phyloP scores from a whole-genome alignment of 2,888 invertebrate species.

The Onchidella celtica region DNA sequence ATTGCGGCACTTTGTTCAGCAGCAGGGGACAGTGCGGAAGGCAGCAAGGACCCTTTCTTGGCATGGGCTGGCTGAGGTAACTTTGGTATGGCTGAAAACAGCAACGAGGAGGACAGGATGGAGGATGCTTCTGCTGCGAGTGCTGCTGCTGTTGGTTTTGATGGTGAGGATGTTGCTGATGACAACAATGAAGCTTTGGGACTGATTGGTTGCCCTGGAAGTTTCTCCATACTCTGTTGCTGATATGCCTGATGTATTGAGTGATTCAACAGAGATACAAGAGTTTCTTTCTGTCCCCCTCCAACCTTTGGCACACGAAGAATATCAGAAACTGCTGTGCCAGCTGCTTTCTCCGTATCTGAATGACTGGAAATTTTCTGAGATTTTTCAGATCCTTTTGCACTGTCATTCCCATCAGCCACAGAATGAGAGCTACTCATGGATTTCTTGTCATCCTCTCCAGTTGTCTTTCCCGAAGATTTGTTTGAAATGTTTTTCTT shows the following conservation, averaged over 20 bases:
- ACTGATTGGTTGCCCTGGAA: too few relatives aligned
- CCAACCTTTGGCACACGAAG: conserved; percentile 41
- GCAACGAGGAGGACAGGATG: conserved; percentile 37
- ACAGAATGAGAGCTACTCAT: too few relatives aligned
- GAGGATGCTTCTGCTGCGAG: conserved; percentile 26
- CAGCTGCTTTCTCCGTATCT: not conserved
- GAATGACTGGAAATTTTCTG: not conserved
- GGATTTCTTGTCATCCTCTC: too few relatives aligned
- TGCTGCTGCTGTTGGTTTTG: not conserved
- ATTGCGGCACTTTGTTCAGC: not conserved
- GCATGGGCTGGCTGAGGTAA: conserved; percentile 26
- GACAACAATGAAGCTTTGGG: not conserved
- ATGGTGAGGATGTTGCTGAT: conserved; percentile 1
- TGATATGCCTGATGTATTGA: conserved; percentile 37
- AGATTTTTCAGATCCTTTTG: not conserved
- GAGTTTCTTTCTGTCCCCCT: conserved; percentile 20
- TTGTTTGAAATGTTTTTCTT: too few relatives aligned
- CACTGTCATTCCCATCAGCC: not conserved
- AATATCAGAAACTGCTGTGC: conserved; percentile 29
- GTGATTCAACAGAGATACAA: conserved; percentile 38
- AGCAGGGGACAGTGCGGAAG: not conserved
- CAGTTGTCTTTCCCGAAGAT: too few relatives aligned
- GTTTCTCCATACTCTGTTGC: not conserved
- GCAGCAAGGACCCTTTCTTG: not conserved
- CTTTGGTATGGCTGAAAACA: conserved; percentile 47